phyloP scores from a whole-genome alignment of 2,797 vertebrate species.

The Aselliscus stoliczkanus region DNA sequence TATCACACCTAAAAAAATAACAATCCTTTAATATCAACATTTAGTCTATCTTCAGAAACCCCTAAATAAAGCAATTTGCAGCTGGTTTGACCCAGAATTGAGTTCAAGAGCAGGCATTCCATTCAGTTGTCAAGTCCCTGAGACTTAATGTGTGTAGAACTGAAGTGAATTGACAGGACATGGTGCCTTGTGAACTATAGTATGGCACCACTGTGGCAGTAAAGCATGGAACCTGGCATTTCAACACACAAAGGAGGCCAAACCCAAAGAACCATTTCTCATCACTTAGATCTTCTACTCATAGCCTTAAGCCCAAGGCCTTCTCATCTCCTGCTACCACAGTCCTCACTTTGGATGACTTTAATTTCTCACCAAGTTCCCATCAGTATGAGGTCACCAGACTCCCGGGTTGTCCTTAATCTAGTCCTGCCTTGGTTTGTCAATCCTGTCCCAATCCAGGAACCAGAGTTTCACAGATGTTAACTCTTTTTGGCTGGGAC shows the following conservation, averaged over 20 bases:
- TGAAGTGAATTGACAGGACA: neutral
- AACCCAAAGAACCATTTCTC: neutral
- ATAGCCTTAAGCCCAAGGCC: neutral
- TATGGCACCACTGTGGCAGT: neutral
- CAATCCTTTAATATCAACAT: neutral
- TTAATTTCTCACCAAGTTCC: neutral
- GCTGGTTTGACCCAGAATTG: neutral
- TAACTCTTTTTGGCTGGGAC: neutral
- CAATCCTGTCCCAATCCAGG: neutral
- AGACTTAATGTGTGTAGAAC: neutral
- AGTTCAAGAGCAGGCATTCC: neutral
- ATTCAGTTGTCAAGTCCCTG: neutral
- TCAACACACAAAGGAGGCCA: neutral
- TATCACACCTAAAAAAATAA: neutral
- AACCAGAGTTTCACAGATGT: neutral
- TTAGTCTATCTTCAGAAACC: neutral
- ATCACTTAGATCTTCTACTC: neutral
- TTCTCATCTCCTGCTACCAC: neutral
- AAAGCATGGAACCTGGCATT: neutral
- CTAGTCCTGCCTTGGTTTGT: neutral
- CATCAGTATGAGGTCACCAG: neutral
- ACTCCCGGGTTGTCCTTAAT: neutral
- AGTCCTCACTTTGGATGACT: neutral
- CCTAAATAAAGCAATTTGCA: neutral
- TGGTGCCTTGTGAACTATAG: accelerated